Percentiles rank a stretch among this genome's conserved stretches.
phyloP scores from a whole-genome alignment of 2,888 invertebrate genomes.

The Hypercompe scribonia region DNA sequence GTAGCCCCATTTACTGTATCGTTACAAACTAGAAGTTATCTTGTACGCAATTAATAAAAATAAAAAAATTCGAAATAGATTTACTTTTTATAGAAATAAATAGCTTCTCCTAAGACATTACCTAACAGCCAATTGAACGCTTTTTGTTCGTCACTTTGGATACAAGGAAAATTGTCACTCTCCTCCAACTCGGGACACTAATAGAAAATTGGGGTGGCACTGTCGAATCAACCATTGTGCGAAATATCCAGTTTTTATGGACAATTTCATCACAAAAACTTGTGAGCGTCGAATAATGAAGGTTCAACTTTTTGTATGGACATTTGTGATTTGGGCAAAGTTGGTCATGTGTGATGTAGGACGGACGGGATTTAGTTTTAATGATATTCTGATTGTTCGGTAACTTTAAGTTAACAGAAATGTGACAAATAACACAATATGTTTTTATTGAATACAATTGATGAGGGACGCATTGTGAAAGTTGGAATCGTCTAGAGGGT shows the following conservation, averaged over 20 bases:
- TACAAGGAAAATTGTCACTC: conserved; percentile 42
- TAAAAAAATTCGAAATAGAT: background rate
- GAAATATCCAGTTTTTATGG: conserved; percentile 37
- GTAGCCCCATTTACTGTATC: background rate
- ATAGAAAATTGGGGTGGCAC: conserved; percentile 48
- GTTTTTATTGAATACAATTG: conserved; percentile 13
- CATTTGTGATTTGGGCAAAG: conserved; percentile 16
- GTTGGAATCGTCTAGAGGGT: conserved; percentile 1
- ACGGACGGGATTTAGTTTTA: conserved; percentile 1
- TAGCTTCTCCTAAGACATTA: conserved; percentile 15
- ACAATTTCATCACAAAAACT: conserved; percentile 50
- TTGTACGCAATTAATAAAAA: background rate
- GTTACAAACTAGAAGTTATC: background rate
- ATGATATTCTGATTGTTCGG: conserved; percentile 10
- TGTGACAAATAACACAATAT: background rate
- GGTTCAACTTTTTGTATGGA: conserved; percentile 30
- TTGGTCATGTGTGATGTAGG: conserved; percentile 9
- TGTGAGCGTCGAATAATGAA: conserved; percentile 41
- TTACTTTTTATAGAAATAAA: conserved; percentile 1
- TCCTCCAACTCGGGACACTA: conserved; percentile 43
- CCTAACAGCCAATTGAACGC: conserved; percentile 30
- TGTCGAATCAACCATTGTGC: conserved; percentile 26
- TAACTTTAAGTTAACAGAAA: conserved; percentile 3
- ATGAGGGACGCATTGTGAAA: conserved; percentile 1
- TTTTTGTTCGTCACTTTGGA: conserved; percentile 25